Conservation (phyloP, 2,888 invertebrate genomes). For the Ormyrus labotus region DNA sequence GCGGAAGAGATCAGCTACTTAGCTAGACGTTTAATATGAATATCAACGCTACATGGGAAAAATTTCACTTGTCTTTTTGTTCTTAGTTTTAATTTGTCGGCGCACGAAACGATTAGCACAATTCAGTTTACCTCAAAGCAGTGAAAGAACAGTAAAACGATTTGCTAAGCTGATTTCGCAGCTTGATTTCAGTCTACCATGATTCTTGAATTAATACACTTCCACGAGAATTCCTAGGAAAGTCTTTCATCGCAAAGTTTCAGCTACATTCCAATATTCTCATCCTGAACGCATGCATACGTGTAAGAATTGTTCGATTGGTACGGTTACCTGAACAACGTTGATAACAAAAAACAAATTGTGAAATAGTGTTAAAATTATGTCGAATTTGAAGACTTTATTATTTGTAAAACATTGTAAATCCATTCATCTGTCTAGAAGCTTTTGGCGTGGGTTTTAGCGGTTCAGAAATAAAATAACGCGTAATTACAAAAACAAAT, state of each 20-base stretch:
- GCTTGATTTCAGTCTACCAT: slow-evolving; percentile 49
- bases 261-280: slow-evolving; percentile 47
- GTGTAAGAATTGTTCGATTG: slow-evolving; percentile 36
- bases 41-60: slow-evolving; percentile 50
- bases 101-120: slow-evolving; percentile 59
- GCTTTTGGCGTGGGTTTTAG: slow-evolving; percentile 45
- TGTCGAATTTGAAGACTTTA: slow-evolving; percentile 37
- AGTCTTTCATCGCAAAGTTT: slow-evolving; percentile 42
- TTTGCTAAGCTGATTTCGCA: slow-evolving; percentile 50
- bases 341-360: slow-evolving; percentile 33
- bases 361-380: slow-evolving; percentile 37
- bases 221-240: slow-evolving; percentile 38
- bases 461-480: slow-evolving; percentile 49
- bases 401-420: slow-evolving; percentile 36
- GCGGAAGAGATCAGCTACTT: slow-evolving; percentile 68
- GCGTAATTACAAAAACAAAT: slow-evolving; percentile 53
- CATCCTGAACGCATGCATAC: slow-evolving; percentile 46
- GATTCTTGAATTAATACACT: slow-evolving; percentile 43
- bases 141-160: slow-evolving; percentile 48
- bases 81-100: slow-evolving; percentile 59
- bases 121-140: slow-evolving; percentile 24
- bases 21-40: slow-evolving; percentile 66
- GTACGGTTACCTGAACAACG: slow-evolving; percentile 41
- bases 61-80: slow-evolving; percentile 54
- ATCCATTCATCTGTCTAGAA: slow-evolving; percentile 36